Conservation (phyloP, 2,888 invertebrate species). For the Leucophenga maculata region DNA sequence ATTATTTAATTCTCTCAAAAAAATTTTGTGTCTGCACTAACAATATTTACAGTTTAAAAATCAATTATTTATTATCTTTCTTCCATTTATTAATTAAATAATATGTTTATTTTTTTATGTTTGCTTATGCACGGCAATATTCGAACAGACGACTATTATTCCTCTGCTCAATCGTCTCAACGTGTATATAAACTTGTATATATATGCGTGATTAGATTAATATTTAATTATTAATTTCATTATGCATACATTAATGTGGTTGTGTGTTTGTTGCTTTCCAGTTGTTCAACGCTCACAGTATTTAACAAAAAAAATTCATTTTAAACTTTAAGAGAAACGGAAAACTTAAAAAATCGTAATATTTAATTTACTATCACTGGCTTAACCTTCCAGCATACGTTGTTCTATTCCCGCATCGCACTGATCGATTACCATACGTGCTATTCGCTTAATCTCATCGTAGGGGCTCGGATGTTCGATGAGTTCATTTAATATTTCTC, state of each 20-base stretch:
- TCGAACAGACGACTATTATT: no score
- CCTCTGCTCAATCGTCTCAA: background rate
- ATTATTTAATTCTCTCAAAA: slow-evolving; percentile 8
- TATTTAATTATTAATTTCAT: slow-evolving; percentile 1
- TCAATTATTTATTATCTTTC: slow-evolving; percentile 9
- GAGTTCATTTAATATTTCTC: slow-evolving; percentile 80
- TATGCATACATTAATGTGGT: background rate
- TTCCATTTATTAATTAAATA: slow-evolving; percentile 4
- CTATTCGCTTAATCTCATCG: slow-evolving; percentile 79
- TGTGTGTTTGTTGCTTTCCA: no score
- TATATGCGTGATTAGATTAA: slow-evolving; percentile 28
- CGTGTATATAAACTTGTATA: slow-evolving; percentile 39
- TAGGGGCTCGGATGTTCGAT: slow-evolving; percentile 78
- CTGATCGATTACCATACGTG: slow-evolving; percentile 79
- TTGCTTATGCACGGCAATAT: no score
- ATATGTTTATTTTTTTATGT: background rate
- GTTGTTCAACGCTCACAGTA: no score
- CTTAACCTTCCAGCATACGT: slow-evolving; percentile 68
- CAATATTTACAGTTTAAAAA: slow-evolving; percentile 20
- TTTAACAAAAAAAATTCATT: no score
- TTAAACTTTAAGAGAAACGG: background rate
- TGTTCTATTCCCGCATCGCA: slow-evolving; percentile 72
- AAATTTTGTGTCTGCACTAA: slow-evolving; percentile 13
- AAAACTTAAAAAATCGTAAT: slow-evolving; percentile 1
- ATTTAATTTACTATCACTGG: background rate